Base-by-base conservation (phyloP, 2,888 invertebrate genomes). In the Drosophila kokeensis region DNA sequence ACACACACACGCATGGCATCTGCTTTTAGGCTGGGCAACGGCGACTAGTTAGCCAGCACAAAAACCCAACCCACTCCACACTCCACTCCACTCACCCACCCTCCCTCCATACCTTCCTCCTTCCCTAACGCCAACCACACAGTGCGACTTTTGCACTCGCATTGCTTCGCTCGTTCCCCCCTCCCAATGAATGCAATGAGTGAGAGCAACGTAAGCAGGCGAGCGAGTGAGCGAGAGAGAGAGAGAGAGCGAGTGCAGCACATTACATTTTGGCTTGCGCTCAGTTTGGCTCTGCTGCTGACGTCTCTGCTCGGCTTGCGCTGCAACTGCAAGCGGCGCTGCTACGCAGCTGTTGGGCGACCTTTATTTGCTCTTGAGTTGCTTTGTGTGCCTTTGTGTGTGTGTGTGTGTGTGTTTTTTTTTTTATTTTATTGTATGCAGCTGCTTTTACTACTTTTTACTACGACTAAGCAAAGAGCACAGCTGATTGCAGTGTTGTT, bases 21-120 rank as follows among this genome's bases (percentile, higher is more conserved):
- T 88, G 83, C 81, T 89, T 82, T 89, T 89, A 89, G 88, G 89
- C 90, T 81, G 90, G 83, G 82, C 84, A 71, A 76, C 82, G 79
- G 78, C 77, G 82, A 72, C 80, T 81, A 83, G 84, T 89, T 85
- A 84, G 87, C 85, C 85, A 87, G 62, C 89, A 64, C 89, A 81
- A 74, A 68, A 79, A 82, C 82, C 82, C 78, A 79, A 57, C 79
- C 79, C 79, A 79, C 81, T 73, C 79, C 70, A 59, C 68, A 45
- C 49, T 45, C 21, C 21, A 21, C 15, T 24, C 24, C 24, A 29
- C 49, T 50, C n/a, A 61, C 32, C 40, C 24, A 27, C 48, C n/a
- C 59, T 21, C 15, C 29, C 40, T 18, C 34, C 38, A 13, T 24
- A 34, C 27, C 49, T 8, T 54, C 49, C 0, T 21, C 18, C n/a